Conservation (phyloP, 2,888 invertebrate species). For the Drosophila mimica region DNA sequence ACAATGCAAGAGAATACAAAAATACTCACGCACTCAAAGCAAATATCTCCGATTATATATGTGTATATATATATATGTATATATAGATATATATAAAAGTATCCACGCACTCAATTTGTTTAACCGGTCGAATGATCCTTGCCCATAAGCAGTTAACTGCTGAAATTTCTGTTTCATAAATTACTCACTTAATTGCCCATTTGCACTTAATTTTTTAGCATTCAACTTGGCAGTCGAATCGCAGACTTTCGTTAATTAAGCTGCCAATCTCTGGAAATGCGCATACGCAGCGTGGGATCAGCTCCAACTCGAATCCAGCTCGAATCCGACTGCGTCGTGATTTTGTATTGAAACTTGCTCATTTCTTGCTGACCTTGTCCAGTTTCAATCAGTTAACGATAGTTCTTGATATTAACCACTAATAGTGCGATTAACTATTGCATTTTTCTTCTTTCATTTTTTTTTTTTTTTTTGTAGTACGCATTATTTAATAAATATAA, state of each 20-base stretch:
- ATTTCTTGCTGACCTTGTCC: slow-evolving; percentile 47
- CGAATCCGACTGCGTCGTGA: neutral
- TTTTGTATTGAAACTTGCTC: slow-evolving; percentile 1
- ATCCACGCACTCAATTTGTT: slow-evolving; percentile 56
- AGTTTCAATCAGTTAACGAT: slow-evolving; percentile 16
- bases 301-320: too few relatives aligned
- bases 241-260: slow-evolving; percentile 65
- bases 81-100: neutral
- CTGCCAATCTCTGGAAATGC: slow-evolving; percentile 58
- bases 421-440: slow-evolving; percentile 2
- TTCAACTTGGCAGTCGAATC: slow-evolving; percentile 21
- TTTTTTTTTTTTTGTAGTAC: neutral
- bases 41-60: slow-evolving; percentile 18
- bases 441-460: neutral
- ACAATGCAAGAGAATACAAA: slow-evolving; percentile 64
- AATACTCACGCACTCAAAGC: slow-evolving; percentile 40
- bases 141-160: slow-evolving; percentile 53
- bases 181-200: slow-evolving; percentile 76
- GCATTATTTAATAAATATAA: neutral
- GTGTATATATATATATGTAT: neutral
- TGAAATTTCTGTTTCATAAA: slow-evolving; percentile 71
- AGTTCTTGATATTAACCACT: slow-evolving; percentile 21
- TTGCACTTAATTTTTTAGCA: slow-evolving; percentile 77
- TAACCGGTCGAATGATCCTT: slow-evolving; percentile 65
- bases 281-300: slow-evolving; percentile 71